These are phyloP conservation scores for Heliothis subflexa DNA, from an alignment of 1,140 invertebrate species.

Conservation along the genomic window DNA sequence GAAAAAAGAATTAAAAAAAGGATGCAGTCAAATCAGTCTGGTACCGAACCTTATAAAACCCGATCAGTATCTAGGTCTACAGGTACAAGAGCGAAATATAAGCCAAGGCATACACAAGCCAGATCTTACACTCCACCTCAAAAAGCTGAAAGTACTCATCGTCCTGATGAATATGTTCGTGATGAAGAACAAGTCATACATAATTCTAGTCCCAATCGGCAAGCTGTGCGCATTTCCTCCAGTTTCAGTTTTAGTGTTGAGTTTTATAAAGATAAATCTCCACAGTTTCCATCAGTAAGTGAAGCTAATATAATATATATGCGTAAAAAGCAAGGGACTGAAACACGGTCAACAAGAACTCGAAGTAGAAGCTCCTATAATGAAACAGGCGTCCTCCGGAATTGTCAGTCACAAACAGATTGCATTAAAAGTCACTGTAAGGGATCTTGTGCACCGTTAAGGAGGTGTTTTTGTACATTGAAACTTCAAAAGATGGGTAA, in stretches of 20 bases:
- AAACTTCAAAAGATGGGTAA: slow-evolving; percentile 47
- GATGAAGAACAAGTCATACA: background rate
- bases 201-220: background rate
- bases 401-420: slow-evolving; percentile 14
- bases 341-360: background rate
- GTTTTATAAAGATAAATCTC: slow-evolving; percentile 50
- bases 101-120: background rate
- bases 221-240: slow-evolving; percentile 38
- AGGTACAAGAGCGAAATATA: slow-evolving; percentile 41
- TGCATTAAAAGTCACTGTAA: background rate
- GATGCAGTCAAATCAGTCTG: slow-evolving; percentile 34
- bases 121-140: background rate
- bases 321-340: background rate
- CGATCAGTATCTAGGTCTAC: background rate
- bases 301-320: background rate
- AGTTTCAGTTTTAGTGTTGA: slow-evolving; percentile 58
- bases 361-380: background rate
- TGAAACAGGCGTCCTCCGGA: background rate
- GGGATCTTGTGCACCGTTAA: slow-evolving; percentile 20
- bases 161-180: background rate
- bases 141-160: background rate
- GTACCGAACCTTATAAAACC: background rate
- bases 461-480: slow-evolving; percentile 60
- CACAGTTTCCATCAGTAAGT: background rate
- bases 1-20: slow-evolving; percentile 54